A percentile compares a stretch with the other conserved stretches of the same genome.
These are phyloP conservation scores for Drosophila bunnanda DNA, from an alignment of 2,888 invertebrate species.

Conservation along the genomic window DNA sequence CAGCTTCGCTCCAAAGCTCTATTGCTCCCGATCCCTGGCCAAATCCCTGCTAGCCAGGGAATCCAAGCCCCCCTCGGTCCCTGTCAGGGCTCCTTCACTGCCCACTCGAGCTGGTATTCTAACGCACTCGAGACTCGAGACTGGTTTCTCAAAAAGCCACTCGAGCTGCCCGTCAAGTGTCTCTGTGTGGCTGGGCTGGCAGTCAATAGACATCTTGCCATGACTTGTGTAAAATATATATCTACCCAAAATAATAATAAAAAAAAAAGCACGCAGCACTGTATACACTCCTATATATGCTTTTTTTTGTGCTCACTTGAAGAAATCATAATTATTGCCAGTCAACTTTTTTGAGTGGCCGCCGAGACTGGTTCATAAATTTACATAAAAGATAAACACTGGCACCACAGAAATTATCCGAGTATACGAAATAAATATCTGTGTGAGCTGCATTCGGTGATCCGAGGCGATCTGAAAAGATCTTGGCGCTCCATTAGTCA, in stretches of 20 bases:
- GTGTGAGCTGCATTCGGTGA: conserved; percentile 33
- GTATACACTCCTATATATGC: conserved; percentile 5
- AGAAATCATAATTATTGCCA: conserved; percentile 80
- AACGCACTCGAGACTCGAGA: conserved; percentile 79
- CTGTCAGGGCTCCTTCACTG: conserved; percentile 43
- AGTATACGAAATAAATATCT: conserved; percentile 6
- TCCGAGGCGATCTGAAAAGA: conserved; percentile 42
- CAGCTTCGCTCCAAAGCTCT: not conserved
- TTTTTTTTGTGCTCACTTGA: conserved; percentile 41
- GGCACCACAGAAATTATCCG: conserved; percentile 35
- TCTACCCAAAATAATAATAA: conserved; percentile 30
- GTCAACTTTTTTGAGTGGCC: conserved; percentile 64
- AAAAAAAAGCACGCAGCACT: conserved; percentile 22
- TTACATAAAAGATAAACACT: conserved; percentile 66
- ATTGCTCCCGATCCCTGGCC: conserved; percentile 18
- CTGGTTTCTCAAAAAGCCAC: conserved; percentile 78
- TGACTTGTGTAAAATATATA: conserved; percentile 70
- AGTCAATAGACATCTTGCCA: conserved; percentile 68
- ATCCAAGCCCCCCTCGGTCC: not conserved
- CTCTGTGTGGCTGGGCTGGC: conserved; percentile 53
- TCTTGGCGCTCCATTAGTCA: conserved; percentile 47
- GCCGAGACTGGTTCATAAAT: conserved; percentile 60
- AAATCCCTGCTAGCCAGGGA: conserved; percentile 3
- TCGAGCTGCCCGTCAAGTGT: conserved; percentile 76
- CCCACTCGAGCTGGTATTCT: conserved; percentile 71